These are phyloP conservation scores for Scytalopus superciliaris DNA, from an alignment of 2,113 vertebrate genomes.

Conservation along the genomic window DNA sequence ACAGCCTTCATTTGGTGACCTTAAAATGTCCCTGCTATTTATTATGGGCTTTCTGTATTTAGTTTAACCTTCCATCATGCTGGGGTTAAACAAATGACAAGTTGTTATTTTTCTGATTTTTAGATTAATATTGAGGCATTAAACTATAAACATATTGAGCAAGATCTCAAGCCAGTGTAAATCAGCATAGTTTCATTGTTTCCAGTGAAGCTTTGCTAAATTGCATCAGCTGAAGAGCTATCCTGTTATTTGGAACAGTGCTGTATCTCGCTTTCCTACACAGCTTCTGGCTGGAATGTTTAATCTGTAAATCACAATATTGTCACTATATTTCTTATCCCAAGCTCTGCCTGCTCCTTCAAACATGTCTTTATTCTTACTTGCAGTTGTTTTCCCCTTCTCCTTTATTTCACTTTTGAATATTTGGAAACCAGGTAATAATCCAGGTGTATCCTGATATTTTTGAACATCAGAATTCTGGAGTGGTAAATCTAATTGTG, in stretches of 20 bases:
- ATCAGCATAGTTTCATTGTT: conserved; percentile 48
- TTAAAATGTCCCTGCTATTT: conserved; percentile 76
- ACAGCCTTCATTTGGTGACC: conserved; percentile 78
- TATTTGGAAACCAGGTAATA: neutral
- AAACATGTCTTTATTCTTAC: conserved; percentile 24
- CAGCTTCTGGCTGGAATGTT: conserved; percentile 41
- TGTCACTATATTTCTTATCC: conserved; percentile 10
- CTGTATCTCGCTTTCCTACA: conserved; percentile 2
- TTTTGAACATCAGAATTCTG: neutral
- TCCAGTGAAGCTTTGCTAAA: conserved; percentile 20
- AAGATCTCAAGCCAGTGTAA: conserved; percentile 52
- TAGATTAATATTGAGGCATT: conserved; percentile 72
- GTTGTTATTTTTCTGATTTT: conserved; percentile 76
- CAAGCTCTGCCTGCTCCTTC: conserved; percentile 4
- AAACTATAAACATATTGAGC: conserved; percentile 73
- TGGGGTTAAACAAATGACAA: conserved; percentile 76
- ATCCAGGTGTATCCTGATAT: neutral
- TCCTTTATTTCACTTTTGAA: neutral
- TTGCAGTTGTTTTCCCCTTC: neutral
- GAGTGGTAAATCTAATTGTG: neutral
- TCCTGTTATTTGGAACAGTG: conserved; percentile 13
- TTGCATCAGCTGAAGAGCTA: conserved; percentile 15
- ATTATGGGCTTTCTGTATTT: conserved; percentile 73
- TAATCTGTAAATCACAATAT: conserved; percentile 52
- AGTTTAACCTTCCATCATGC: conserved; percentile 74